These are phyloP conservation scores for Eueremaeus valkanovi DNA, from an alignment of 2,888 invertebrate genomes.

Conservation along the genomic window DNA sequence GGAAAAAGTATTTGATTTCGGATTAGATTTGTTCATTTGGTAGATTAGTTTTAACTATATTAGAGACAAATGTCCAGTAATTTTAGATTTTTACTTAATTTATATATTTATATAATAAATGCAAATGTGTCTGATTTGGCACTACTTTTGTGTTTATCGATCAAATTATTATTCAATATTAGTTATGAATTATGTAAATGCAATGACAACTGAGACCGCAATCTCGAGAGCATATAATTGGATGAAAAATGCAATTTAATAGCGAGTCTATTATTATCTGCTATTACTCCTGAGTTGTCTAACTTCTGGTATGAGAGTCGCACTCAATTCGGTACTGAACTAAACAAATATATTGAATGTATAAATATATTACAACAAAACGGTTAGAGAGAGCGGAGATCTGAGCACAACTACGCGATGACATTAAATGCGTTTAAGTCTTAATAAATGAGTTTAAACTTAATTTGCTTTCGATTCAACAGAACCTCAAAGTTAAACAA, in stretches of 20 bases:
- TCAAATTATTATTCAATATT: background rate
- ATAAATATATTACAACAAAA: slow-evolving; percentile 7
- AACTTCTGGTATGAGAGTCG: background rate
- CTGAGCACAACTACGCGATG: background rate
- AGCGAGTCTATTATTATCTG: background rate
- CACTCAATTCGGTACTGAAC: background rate
- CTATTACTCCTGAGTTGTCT: background rate
- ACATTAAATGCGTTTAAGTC: background rate
- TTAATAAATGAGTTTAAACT: background rate
- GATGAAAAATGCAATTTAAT: background rate
- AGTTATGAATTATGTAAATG: background rate
- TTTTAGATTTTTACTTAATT: no score
- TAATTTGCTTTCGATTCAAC: background rate
- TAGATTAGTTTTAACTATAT: no score
- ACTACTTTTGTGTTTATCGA: slow-evolving; percentile 16
- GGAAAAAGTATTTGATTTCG: no score
- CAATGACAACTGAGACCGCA: background rate
- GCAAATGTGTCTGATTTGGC: background rate
- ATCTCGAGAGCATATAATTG: background rate
- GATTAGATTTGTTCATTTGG: no score
- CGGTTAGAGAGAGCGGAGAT: background rate
- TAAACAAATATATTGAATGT: slow-evolving; percentile 31
- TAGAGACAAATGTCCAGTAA: no score
- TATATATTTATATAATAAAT: no score
- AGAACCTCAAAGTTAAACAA: slow-evolving; percentile 30